These are phyloP conservation scores for Solenopsis invicta DNA, from an alignment of 1,140 invertebrate genomes.

Conservation along the genomic window DNA sequence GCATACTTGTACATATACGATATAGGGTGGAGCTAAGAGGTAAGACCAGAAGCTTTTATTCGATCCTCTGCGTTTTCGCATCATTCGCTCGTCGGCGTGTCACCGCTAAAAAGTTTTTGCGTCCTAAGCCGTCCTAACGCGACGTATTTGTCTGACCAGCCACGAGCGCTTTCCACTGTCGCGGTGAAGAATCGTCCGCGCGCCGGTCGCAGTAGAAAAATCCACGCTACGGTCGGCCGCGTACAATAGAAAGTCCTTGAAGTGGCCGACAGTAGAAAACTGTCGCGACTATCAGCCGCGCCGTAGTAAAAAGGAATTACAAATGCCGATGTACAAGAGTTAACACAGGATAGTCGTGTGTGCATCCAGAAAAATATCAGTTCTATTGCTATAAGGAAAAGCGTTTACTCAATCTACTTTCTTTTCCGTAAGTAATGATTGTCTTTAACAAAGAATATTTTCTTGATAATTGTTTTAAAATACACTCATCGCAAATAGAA, in stretches of 20 bases:
- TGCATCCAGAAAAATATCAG: too few relatives aligned
- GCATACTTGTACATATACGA: neutral
- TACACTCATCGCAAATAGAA: too few relatives aligned
- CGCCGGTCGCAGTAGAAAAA: neutral
- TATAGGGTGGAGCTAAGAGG: constrained; percentile 47
- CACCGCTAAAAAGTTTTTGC: neutral
- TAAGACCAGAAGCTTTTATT: constrained; percentile 41
- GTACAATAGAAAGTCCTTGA: neutral
- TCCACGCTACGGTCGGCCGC: neutral
- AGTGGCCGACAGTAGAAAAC: neutral
- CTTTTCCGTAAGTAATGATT: too few relatives aligned
- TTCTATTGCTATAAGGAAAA: too few relatives aligned
- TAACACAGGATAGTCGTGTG: too few relatives aligned
- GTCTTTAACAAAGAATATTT: too few relatives aligned
- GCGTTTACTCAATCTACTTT: too few relatives aligned
- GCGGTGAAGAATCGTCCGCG: neutral
- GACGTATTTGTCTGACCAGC: constrained; percentile 1
- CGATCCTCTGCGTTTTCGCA: constrained; percentile 17
- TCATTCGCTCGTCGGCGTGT: constrained; percentile 6
- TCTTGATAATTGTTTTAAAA: too few relatives aligned
- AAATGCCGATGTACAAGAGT: too few relatives aligned
- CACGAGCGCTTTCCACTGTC: neutral
- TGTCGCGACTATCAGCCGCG: neutral
- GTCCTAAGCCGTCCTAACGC: neutral
- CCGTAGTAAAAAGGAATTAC: too few relatives aligned